phyloP scores from a whole-genome alignment of 1,140 invertebrate species.

The Drosophila orosa region DNA sequence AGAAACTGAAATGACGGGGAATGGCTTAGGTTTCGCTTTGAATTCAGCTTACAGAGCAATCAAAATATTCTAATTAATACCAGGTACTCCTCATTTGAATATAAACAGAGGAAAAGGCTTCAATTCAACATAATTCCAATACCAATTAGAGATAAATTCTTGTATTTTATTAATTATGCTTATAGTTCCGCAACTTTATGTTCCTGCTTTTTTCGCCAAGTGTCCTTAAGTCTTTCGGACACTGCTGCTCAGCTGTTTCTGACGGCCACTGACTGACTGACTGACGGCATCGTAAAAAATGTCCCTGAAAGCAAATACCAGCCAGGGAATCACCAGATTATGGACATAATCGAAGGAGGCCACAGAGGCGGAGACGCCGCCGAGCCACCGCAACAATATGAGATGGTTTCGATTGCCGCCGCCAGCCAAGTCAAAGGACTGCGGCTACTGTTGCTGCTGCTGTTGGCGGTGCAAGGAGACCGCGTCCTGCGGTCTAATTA shows the following conservation, averaged over 20 bases:
- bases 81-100: not conserved
- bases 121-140: not conserved
- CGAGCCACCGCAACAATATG: constrained; percentile 1
- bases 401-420: not conserved
- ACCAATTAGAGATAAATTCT: not conserved
- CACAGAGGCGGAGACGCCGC: not conserved
- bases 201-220: not conserved
- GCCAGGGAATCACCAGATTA: constrained; percentile 3
- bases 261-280: constrained; percentile 5
- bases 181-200: not conserved
- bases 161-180: not conserved
- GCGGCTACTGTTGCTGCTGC: not conserved
- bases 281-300: constrained; percentile 9
- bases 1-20: not conserved
- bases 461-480: not conserved
- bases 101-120: no score
- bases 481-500: constrained; percentile 13
- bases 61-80: not conserved
- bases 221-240: not conserved
- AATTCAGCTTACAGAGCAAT: not conserved
- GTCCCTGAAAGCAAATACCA: not conserved
- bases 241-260: not conserved
- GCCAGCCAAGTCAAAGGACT: constrained; percentile 1
- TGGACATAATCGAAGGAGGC: constrained; percentile 10
- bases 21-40: not conserved